A percentile compares a stretch with the other conserved stretches of the same genome.
Conservation (phyloP, 64 coral and sea anemone species). For the Dendronephthya gigantea region DNA sequence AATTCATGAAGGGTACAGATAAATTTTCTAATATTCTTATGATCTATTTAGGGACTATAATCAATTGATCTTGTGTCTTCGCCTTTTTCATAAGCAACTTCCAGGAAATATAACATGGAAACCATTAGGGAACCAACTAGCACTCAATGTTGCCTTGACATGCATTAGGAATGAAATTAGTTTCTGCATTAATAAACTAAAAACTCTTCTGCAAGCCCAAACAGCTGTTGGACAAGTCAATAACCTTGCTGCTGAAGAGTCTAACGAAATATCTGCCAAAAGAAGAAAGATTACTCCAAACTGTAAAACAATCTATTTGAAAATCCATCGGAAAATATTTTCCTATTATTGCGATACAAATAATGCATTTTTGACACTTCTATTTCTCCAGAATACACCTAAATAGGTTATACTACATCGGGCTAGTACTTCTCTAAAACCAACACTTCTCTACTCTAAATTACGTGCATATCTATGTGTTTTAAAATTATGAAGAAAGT, state of each 20-base stretch:
- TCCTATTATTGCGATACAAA: not conserved
- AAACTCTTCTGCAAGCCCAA: not conserved
- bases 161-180: not conserved
- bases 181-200: not conserved
- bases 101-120: not conserved
- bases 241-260: not conserved
- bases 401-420: not conserved
- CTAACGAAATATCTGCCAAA: not conserved
- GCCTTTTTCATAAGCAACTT: not conserved
- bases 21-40: not conserved
- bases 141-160: not conserved
- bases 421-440: not conserved
- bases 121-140: not conserved
- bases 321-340: not conserved
- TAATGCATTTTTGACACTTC: not conserved
- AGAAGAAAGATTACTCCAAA: not conserved
- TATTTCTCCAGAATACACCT: not conserved
- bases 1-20: too few relatives aligned
- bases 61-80: not conserved
- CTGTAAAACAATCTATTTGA: not conserved
- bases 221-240: not conserved
- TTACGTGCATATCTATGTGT: too few relatives aligned
- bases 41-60: not conserved
- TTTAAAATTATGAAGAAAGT: too few relatives aligned
- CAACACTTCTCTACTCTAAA: too few relatives aligned